Evolutionary conservation across 2,113 vertebrate genomes (phyloP), one percentile per base, ranked within the genome.

Genomic region (Indicator maculatus): DNA sequence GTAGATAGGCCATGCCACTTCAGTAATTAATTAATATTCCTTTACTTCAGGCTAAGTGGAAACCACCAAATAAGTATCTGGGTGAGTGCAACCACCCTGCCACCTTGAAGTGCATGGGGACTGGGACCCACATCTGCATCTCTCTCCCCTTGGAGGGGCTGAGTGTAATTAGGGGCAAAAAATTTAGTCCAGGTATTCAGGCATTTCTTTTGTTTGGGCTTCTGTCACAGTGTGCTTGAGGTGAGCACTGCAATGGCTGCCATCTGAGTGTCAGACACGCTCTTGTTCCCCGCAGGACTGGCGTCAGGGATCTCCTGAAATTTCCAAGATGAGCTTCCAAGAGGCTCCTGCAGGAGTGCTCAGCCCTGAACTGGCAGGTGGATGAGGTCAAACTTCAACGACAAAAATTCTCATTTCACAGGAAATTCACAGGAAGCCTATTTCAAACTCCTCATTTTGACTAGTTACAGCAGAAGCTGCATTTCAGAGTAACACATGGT

Each of bases 241-340:
- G 17, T 0, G 5, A 88, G 31, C 38, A 28, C 12, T 16, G 58
- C 71, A 64, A 3, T 56, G 2, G 0, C 9, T 33, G 23, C 38
- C 31, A 28, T 20, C 9, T 11, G 6, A 73, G 26, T 13, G 41
- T 15, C 59, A 59, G 69, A 58, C 15, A 19, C 80, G 74, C 16
- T 56, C 59, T 72, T 53, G 30, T 33, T 64, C 41, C n/a, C 6
- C 5, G 16, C 38, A 26, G 1, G 1, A 16, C 28, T 64, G 21
- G 38, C 65, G 52, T 65, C 86, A 81, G 27, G 24, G 11, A 23
- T 81, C 50, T 69, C 55, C 55, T 18, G 33, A 74, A 24, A 78
- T 19, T 5, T 71, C 59, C 53, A 30, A 44, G 33, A 7, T 84
- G 28, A n/a, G 55, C 7, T 50, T 27, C 26, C 38, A 41, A 45